Base-by-base conservation (phyloP, 2,888 invertebrate genomes). In the Harpalus rubripes region DNA sequence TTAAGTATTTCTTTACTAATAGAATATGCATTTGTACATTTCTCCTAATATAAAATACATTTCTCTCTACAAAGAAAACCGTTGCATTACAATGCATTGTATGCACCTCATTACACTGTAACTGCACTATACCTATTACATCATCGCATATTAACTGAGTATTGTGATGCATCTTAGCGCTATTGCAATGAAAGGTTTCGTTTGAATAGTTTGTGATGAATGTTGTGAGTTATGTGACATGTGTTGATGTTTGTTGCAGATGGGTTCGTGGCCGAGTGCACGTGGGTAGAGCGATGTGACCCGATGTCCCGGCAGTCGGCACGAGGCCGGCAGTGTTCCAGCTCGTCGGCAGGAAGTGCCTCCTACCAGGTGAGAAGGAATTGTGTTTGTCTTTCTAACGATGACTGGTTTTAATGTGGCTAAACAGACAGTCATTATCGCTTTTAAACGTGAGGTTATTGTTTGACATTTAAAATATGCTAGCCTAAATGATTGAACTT, bases 251-350 rank as follows among this genome's bases (percentile, higher is more conserved):
- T 7, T 76, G 76, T 76, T 76, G 7, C 32, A 52, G 52, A 18
- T 18, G 39, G n/a, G 6, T 39, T n/a, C 32, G 22, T 22, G 63
- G 58, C 22, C n/a, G 15, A 6, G n/a, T 58, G 78, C 12, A 7
- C 10, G 72, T 74, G 41, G 44, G 16, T 41, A 18, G 41, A 41
- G 72, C 16, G 68, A 74, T 74, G 72, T 74, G 44, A 78, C 52
- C 72, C 79, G 80, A 85, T 85, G 85, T 85, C 85, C 39, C 85
- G 85, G 39, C 80, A 79, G 68, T 80, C 85, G 72, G 56, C 85
- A 12, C 79, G 85, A 41, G 85, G 85, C 58, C 80, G 85, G 72
- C 85, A 85, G 22, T 85, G 85, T 58, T 85, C 85, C 39, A 85
- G 85, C 32, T 85, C 85, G 22, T 85, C 85, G 16, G 85, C 80